These are phyloP conservation scores for Lepus timidus DNA, from an alignment of 2,113 vertebrate species.

Conservation along the genomic window DNA sequence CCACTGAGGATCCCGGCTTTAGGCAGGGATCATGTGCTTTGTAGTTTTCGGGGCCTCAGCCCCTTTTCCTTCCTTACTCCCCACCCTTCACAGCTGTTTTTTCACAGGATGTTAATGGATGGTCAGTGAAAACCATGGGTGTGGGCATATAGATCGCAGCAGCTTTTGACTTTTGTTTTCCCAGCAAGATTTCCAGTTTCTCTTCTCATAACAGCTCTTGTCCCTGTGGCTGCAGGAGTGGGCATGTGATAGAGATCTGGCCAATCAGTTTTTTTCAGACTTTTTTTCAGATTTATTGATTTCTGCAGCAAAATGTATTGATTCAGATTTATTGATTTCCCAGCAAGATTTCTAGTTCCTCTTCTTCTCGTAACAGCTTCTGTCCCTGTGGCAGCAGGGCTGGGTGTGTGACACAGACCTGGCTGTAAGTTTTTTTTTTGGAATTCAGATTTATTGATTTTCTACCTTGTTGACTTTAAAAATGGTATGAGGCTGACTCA, in stretches of 20 bases:
- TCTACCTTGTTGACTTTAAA: conserved; percentile 88
- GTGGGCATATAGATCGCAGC: background rate
- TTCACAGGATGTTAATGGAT: background rate
- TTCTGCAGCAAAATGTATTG: too few relatives aligned
- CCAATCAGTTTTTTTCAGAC: background rate
- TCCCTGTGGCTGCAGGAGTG: background rate
- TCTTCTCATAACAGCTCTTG: background rate
- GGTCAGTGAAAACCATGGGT: background rate
- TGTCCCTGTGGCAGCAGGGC: too few relatives aligned
- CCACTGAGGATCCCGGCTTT: background rate
- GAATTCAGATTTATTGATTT: conserved; percentile 90
- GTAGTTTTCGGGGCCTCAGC: background rate
- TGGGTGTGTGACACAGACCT: too few relatives aligned
- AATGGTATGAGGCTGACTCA: conserved; percentile 90
- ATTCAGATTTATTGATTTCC: too few relatives aligned
- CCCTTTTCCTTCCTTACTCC: background rate
- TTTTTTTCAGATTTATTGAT: too few relatives aligned
- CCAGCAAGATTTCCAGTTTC: background rate
- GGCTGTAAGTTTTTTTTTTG: conserved; percentile 37
- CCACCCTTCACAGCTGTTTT: background rate
- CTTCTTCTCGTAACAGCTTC: too few relatives aligned
- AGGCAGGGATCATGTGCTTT: background rate
- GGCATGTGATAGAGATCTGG: background rate
- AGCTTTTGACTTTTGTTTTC: background rate
- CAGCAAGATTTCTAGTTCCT: too few relatives aligned